These are phyloP conservation scores for Patiria miniata DNA, from an alignment of 35 echinoderm and acorn worm genomes.

Conservation along the genomic window DNA sequence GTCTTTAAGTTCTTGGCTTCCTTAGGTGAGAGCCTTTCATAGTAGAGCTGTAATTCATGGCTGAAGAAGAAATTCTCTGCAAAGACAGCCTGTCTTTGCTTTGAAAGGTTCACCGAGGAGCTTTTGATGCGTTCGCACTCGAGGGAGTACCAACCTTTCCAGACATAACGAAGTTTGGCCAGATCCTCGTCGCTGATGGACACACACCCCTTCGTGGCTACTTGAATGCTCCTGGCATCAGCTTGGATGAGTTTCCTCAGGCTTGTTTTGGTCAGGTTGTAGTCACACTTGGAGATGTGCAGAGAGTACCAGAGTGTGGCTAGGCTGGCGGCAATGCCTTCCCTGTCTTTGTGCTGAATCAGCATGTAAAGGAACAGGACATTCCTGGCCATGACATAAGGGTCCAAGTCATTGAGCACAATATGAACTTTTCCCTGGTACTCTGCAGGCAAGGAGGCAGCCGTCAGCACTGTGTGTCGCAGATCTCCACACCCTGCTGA, in stretches of 20 bases:
- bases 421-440: conserved; percentile 55
- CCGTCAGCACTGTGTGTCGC: conserved; percentile 49
- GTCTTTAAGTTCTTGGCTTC: not conserved
- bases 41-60: not conserved
- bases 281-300: conserved; percentile 42
- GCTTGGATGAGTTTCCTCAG: conserved; percentile 12
- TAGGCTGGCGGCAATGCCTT: not conserved
- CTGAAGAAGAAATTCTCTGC: no score
- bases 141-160: conserved; percentile 33
- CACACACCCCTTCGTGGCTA: not conserved
- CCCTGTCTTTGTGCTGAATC: not conserved
- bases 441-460: conserved; percentile 48
- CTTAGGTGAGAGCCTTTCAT: not conserved
- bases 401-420: conserved; percentile 60
- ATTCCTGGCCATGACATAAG: conserved; percentile 64
- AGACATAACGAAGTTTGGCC: conserved; percentile 38
- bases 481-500: conserved; percentile 58
- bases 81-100: not conserved
- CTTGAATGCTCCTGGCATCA: not conserved
- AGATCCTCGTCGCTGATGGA: not conserved
- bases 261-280: conserved; percentile 5
- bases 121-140: not conserved
- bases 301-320: conserved; percentile 61
- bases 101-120: not conserved
- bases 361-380: conserved; percentile 75